Evolutionary conservation across 2,797 vertebrate genomes (phyloP).

Genomic region (Ctenopoma kingsleyae): DNA sequence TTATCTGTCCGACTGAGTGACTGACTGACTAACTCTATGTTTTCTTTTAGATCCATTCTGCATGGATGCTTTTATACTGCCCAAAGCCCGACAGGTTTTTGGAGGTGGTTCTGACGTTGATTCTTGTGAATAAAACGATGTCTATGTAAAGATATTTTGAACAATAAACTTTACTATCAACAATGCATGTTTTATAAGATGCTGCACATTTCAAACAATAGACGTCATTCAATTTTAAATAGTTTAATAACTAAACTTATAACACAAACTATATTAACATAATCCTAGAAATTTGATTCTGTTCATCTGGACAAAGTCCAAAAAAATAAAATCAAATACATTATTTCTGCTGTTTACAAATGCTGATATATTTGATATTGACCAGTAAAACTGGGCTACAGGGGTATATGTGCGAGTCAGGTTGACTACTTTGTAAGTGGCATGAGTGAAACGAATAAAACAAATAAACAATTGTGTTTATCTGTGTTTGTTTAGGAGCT

Average conservation of each 20-base stretch:
- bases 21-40: constrained; percentile 3
- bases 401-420: neutral
- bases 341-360: too few relatives aligned
- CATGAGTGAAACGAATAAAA: constrained; percentile 12
- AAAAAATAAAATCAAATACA: too few relatives aligned
- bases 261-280: neutral
- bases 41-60: constrained; percentile 10
- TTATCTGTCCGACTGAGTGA: constrained; percentile 8
- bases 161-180: neutral
- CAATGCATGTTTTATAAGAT: neutral
- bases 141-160: neutral
- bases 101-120: neutral
- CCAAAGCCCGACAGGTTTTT: neutral
- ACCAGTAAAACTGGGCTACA: neutral
- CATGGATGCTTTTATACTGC: constrained; percentile 10
- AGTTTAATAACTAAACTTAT: neutral
- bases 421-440: neutral
- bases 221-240: neutral
- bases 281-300: too few relatives aligned
- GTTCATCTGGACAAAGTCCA: too few relatives aligned
- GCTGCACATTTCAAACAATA: neutral
- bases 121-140: neutral
- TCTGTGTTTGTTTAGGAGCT: constrained; percentile 84
- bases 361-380: too few relatives aligned
- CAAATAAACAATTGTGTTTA: constrained; percentile 20